Evolutionary conservation across 2,113 vertebrate genomes (phyloP), one percentile per base, ranked within the genome.

Genomic region (Antigone vipio): DNA sequence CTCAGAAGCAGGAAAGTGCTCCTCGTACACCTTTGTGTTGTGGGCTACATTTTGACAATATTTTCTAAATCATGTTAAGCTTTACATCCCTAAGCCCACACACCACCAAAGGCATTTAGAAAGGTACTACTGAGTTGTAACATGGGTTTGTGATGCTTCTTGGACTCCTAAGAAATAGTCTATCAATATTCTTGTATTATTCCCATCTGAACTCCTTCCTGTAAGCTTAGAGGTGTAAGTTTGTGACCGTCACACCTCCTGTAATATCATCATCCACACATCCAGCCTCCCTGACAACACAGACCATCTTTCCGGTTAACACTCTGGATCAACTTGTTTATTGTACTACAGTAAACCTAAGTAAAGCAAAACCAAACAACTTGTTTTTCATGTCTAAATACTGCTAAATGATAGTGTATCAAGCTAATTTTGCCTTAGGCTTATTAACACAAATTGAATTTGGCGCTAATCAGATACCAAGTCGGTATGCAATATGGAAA

Each of bases 391-490:
- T 94, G 96, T 95, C 92, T 93, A 97, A 98, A 97, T 92, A 85
- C 85, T 93, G 79, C 91, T 97, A 95, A 97, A 97, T 42, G 90
- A 97, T 95, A 97, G 97, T 78, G 89, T 95, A 97, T 97, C 96
- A 94, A 97, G 94, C 90, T 97, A 95, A 96, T 97, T 94, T 96
- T 49, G 94, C 95, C 92, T 94, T 45, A 74, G 89, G 94, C 92
- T 96, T 88, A 97, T 95, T 97, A 97, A 89, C 92, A 92, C 91
- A 95, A 97, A 97, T 95, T 93, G 63, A 95, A 96, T 96, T 95
- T 90, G 75, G 55, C 22, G 29, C 78, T 96, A 94, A 98, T 95
- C 96, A 94, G 92, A 80, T 84, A 93, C 74, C 76, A 96, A 68
- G 56, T 86, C 82, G 92, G 89, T 88, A 96, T 75, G 92, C 78